Base-by-base conservation (phyloP, 2,888 invertebrate species). In the Microctonus brassicae region DNA sequence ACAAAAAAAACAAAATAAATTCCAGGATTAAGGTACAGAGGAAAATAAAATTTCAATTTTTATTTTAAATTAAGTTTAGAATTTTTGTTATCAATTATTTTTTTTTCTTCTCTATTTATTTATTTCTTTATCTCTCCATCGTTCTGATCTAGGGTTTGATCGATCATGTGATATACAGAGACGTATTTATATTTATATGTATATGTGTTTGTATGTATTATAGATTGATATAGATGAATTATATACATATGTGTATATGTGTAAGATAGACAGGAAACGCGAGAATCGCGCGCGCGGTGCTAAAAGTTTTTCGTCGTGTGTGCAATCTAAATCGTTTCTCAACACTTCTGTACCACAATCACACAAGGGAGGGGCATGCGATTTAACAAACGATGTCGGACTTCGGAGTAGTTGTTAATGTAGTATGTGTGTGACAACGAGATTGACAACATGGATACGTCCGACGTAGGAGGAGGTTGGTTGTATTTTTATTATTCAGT, bases 361-460 rank as follows among this genome's bases (percentile, higher is more conserved):
- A 62, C 67, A 78, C n/a, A 79, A 83, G 82, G 85, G 85, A 84
- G 86, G 86, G 85, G 83, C 82, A 78, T 79, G 81, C 82, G 77
- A 86, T 86, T 86, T 79, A 83, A 87, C 87, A 85, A 87, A 86
- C 85, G 86, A 84, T 86, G 85, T 83, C 84, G 85, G 84, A 83
- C 86, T 86, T 86, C 81, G 83, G 82, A 86, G 84, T 87, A 84
- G 84, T 85, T 86, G 86, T 86, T 86, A 86, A 87, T 85, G 87
- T 87, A 87, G 87, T 87, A 86, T 87, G 87, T 87, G 87, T 87
- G 87, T 85, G 84, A 87, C 87, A 85, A 86, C 86, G 87, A 82
- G 85, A 87, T 87, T 87, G 86, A 84, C 87, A 87, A 85, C 86
- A 87, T 87, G 87, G 86, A 86, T 86, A 85, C 86, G 84, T 83